Evolutionary conservation across 2,797 vertebrate genomes (phyloP).

Genomic region (Anguilla anguilla): DNA sequence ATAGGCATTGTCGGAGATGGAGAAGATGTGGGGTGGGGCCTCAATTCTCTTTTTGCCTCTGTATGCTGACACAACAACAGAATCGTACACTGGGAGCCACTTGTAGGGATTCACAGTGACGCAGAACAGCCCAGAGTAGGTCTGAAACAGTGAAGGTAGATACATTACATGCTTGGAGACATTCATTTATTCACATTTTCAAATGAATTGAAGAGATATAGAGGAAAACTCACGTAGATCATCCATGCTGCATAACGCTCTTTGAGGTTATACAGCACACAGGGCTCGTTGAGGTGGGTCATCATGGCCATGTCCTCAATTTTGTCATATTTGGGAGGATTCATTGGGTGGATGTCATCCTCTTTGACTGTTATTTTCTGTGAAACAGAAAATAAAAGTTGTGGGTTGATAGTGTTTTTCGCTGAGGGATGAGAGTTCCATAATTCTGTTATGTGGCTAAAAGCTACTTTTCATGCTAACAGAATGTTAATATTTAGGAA

Average conservation of each 20-base stretch:
- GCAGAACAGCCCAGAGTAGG: no score
- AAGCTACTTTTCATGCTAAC: neutral
- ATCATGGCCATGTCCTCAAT: conserved; percentile 97
- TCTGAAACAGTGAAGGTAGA: conserved; percentile 56
- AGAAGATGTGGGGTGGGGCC: conserved; percentile 79
- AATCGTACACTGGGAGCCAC: conserved; percentile 58
- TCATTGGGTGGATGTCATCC: conserved; percentile 70
- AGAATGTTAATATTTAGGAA: conserved; percentile 61
- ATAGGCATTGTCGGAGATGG: conserved; percentile 79
- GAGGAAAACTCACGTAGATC: conserved; percentile 79
- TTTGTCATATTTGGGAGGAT: conserved; percentile 87
- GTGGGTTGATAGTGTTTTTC: conserved; percentile 44
- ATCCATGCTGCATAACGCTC: conserved; percentile 91
- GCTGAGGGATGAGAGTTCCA: conserved; percentile 43
- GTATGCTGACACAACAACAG: conserved; percentile 69
- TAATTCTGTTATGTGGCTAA: neutral
- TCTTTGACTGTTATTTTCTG: conserved; percentile 4
- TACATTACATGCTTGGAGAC: conserved; percentile 51
- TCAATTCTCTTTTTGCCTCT: conserved; percentile 77
- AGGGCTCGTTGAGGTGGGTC: conserved; percentile 83
- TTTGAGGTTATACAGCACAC: conserved; percentile 91
- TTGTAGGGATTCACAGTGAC: no score
- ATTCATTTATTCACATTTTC: neutral
- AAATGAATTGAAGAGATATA: neutral
- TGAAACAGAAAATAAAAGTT: neutral